A percentile compares a stretch with the other conserved stretches of the same genome.
phyloP scores from a whole-genome alignment of 2,888 invertebrate genomes.

The Mechanitis messenoides region DNA sequence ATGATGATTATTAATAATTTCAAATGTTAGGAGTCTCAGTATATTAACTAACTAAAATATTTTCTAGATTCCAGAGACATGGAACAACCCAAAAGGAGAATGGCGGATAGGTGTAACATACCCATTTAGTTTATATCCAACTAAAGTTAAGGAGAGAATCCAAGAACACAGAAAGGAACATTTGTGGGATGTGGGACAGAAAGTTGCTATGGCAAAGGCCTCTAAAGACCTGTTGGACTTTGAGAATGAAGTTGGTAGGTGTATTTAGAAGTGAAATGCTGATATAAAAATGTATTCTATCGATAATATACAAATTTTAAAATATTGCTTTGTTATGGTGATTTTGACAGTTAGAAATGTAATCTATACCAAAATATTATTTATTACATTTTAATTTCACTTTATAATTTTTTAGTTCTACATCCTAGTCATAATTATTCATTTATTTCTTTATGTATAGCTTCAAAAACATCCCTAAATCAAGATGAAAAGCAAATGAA shows the following conservation, averaged over 20 bases:
- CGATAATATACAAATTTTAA: not conserved
- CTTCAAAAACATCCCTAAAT: conserved; percentile 68
- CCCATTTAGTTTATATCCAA: conserved; percentile 91
- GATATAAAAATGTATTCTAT: not conserved
- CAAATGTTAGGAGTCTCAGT: not conserved
- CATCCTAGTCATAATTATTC: too few relatives aligned
- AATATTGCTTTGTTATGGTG: not conserved
- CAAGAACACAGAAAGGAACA: conserved; percentile 87
- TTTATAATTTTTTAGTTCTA: not conserved
- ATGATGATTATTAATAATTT: too few relatives aligned
- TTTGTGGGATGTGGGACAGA: conserved; percentile 90
- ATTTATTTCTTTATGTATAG: conserved; percentile 31
- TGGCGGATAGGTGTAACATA: conserved; percentile 93
- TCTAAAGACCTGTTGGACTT: conserved; percentile 85
- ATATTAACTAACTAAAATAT: not conserved
- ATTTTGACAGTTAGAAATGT: too few relatives aligned
- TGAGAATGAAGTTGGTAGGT: conserved; percentile 79
- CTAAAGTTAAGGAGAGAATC: conserved; percentile 87
- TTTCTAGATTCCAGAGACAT: conserved; percentile 84
- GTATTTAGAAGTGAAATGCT: not conserved
- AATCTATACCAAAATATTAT: too few relatives aligned
- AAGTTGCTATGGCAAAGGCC: conserved; percentile 86
- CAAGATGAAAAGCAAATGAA: conserved; percentile 86
- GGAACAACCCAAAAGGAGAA: conserved; percentile 89
- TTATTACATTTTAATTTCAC: not conserved